Base-by-base conservation (phyloP, 2,888 invertebrate species). In the Frankliniella intonsa region DNA sequence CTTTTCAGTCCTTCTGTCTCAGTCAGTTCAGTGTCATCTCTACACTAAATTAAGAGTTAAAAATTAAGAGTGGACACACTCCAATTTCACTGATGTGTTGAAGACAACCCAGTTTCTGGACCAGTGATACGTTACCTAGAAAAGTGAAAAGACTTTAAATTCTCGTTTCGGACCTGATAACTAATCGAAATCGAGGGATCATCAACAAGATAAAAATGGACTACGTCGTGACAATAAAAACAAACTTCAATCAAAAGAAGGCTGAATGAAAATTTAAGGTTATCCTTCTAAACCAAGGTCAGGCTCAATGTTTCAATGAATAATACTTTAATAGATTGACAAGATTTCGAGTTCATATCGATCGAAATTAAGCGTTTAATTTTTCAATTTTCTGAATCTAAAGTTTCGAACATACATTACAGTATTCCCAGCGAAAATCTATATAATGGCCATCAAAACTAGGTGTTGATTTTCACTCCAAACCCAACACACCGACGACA, bases 381-480 rank as follows among this genome's bases (percentile, higher is more conserved):
- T 0, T 19, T 0, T 19, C 55, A 55, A 5, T 14, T 19, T 14
- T 5, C 17, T 19, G 69, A 25, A 76, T 25, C 22, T 10, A 76
- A 22, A 9, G 8, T 25, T 25, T 5, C 12, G 12, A 76, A 76
- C 22, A 12, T 25, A 76, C 69, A 76, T 76, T 12, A 76, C 38
- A 76, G 8, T 3, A 55, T 80, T 50, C 49, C 38, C n/a, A 17
- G 80, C 80, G 11, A 62, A 12, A 69, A 22, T 76, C 25, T 14
- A 38, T 38, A 81, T 50, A 80, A 69, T 51, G 50, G 55, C 81
- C 50, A 38, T 51, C 51, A 38, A 51, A 17, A 22, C 55, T 62
- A 49, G 38, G 22, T n/a, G 55, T 83, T 81, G 81, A 82, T 83
- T 80, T 81, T 83, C 83, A 25, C 69, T 12, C 69, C 69, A 76